phyloP scores from a whole-genome alignment of 2,888 invertebrate genomes.

The Automeris io region DNA sequence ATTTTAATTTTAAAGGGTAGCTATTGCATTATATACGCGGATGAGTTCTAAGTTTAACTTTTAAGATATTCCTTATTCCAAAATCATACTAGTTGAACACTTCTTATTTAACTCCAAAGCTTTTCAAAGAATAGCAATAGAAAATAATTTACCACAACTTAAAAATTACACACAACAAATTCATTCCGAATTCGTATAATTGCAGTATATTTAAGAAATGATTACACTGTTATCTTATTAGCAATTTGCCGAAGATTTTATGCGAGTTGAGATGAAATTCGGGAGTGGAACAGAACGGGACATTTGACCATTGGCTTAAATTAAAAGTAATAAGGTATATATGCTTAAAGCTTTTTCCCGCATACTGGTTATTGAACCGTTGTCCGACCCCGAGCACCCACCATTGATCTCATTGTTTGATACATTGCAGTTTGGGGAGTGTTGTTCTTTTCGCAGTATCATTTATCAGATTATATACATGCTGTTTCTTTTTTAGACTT shows the following conservation, averaged over 20 bases:
- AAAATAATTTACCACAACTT: too few relatives aligned
- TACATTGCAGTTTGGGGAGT: conserved; percentile 61
- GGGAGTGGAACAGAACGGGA: conserved; percentile 29
- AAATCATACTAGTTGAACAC: too few relatives aligned
- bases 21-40: too few relatives aligned
- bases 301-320: conserved; percentile 40
- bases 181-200: too few relatives aligned
- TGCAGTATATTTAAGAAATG: conserved; percentile 5
- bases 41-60: too few relatives aligned
- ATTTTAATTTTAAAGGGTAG: too few relatives aligned
- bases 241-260: conserved; percentile 7
- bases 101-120: too few relatives aligned
- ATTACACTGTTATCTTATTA: conserved; percentile 17
- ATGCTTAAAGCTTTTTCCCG: conserved; percentile 28
- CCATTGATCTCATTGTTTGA: conserved; percentile 57
- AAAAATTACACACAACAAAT: too few relatives aligned
- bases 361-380: conserved; percentile 66
- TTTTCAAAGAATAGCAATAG: too few relatives aligned
- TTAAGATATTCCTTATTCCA: too few relatives aligned
- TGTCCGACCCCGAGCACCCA: conserved; percentile 53
- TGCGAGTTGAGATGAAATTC: conserved; percentile 23
- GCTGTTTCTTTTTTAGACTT: too few relatives aligned
- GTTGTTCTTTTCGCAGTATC: conserved; percentile 32
- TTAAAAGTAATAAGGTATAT: conserved; percentile 30
- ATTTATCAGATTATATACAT: conserved; percentile 38